These are phyloP conservation scores for Dasyurus viverrinus DNA, from an alignment of 2,113 vertebrate genomes.

Conservation along the genomic window DNA sequence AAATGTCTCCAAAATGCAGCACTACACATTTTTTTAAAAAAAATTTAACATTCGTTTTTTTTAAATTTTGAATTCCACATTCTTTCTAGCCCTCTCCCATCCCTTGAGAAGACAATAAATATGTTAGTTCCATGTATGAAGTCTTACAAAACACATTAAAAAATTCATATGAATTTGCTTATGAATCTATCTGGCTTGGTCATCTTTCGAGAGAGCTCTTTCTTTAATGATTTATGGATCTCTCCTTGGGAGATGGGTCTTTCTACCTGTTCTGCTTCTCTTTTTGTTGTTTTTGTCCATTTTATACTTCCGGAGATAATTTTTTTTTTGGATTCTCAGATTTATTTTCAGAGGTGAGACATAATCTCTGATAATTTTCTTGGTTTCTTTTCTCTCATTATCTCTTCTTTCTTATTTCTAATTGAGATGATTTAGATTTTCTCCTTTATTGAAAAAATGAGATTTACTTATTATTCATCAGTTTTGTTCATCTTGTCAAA, in stretches of 20 bases:
- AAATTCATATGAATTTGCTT: not conserved
- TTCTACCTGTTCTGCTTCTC: not conserved
- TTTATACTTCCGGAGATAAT: not conserved
- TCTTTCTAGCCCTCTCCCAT: not conserved
- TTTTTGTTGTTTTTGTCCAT: not conserved
- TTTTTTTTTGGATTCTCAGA: not conserved
- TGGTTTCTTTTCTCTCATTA: not conserved
- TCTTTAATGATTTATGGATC: not conserved
- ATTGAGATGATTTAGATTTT: not conserved
- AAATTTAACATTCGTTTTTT: not conserved
- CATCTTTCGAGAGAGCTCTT: not conserved
- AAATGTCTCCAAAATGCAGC: not conserved
- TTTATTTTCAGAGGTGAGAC: not conserved
- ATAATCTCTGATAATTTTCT: not conserved
- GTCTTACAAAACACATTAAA: not conserved
- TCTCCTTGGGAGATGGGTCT: not conserved
- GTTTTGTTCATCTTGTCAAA: not conserved
- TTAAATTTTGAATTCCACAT: not conserved
- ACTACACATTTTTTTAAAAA: not conserved
- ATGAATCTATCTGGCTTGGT: not conserved
- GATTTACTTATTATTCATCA: not conserved
- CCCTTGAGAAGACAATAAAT: not conserved
- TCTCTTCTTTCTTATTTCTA: not conserved
- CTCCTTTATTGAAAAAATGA: not conserved
- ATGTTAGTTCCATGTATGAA: not conserved